These are phyloP conservation scores for Regulus satrapa DNA, from an alignment of 2,113 vertebrate genomes.

Conservation along the genomic window DNA sequence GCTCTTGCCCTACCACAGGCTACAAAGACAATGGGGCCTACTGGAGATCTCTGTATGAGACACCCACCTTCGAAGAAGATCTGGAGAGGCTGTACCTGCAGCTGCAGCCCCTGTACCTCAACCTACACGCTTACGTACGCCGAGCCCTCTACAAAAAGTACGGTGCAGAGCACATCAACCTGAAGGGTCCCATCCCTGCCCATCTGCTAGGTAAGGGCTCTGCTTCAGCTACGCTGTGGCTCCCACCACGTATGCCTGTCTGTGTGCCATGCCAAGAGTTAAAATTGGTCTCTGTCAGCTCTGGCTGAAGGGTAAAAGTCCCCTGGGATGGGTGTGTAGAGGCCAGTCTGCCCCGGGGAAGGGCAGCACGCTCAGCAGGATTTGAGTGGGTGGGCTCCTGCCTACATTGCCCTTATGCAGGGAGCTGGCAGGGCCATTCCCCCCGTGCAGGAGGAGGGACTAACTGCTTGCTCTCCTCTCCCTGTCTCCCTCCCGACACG, in stretches of 20 bases:
- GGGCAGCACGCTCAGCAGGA: not conserved
- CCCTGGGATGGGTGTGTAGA: not conserved
- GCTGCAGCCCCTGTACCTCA: slow-evolving; percentile 89
- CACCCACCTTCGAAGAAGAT: slow-evolving; percentile 83
- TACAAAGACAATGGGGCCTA: slow-evolving; percentile 84
- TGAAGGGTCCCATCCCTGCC: slow-evolving; percentile 92
- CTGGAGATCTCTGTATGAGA: slow-evolving; percentile 92
- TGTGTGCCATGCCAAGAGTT: not conserved
- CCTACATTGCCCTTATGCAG: not conserved
- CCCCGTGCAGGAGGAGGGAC: not conserved
- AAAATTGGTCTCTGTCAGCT: not conserved
- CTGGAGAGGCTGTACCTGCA: slow-evolving; percentile 87
- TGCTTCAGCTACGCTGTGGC: not conserved
- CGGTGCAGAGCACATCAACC: slow-evolving; percentile 80
- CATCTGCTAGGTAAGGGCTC: slow-evolving; percentile 86
- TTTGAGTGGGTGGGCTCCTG: not conserved
- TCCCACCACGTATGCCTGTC: not conserved
- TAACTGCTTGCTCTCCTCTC: not conserved
- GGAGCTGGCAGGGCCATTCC: not conserved
- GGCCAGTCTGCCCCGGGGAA: not conserved
- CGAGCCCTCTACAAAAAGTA: slow-evolving; percentile 85
- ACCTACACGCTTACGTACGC: slow-evolving; percentile 91
- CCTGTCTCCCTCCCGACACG: not conserved
- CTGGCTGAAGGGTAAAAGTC: not conserved
- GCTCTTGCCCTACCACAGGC: slow-evolving; percentile 63